Evolutionary conservation across 2,113 vertebrate genomes (phyloP).

Genomic region (Pluvianellus socialis): DNA sequence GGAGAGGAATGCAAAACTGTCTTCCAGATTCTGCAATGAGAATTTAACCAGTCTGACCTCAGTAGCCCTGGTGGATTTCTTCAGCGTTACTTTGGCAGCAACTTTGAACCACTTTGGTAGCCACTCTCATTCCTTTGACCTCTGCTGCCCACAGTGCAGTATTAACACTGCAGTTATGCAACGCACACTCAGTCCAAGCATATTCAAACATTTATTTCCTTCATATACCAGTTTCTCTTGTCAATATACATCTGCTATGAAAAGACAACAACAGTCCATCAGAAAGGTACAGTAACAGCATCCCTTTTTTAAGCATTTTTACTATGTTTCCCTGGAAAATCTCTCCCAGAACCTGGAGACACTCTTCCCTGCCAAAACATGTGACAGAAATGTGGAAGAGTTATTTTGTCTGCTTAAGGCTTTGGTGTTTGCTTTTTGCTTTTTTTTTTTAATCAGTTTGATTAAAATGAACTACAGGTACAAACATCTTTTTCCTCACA

Average conservation of each 20-base stretch:
- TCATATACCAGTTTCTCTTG: neutral
- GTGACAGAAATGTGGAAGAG: neutral
- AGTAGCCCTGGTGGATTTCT: neutral
- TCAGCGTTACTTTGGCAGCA: fast-evolving
- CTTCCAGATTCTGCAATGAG: neutral
- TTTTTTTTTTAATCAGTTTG: neutral
- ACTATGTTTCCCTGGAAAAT: neutral
- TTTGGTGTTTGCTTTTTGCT: neutral
- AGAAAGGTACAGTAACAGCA: neutral
- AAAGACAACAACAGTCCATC: neutral
- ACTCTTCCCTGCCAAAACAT: neutral
- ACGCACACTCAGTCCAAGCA: neutral
- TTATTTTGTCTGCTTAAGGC: neutral
- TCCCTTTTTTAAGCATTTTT: neutral
- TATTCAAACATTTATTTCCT: neutral
- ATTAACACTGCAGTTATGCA: too few relatives aligned
- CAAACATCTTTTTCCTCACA: neutral
- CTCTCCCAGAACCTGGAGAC: neutral
- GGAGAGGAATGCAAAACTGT: neutral
- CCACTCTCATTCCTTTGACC: neutral
- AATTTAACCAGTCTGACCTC: neutral
- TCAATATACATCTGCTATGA: neutral
- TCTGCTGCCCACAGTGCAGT: fast-evolving
- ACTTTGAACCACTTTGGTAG: neutral
- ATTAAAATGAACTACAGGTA: neutral